Conservation (phyloP, 2,888 invertebrate genomes). For the Myopa tessellatipennis region DNA sequence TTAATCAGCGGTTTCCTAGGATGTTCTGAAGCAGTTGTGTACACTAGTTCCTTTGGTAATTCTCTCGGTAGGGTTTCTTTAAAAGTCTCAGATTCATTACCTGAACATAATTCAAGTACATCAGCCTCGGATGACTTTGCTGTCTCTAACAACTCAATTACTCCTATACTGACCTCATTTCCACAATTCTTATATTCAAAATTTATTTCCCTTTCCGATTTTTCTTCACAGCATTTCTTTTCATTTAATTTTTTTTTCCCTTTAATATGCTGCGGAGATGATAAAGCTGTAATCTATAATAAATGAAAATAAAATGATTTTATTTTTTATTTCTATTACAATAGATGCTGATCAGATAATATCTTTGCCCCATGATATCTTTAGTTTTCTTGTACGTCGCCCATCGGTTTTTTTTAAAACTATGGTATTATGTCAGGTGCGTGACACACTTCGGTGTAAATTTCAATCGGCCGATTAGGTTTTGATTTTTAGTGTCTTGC, state of each 20-base stretch:
- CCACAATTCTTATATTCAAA: slow-evolving; percentile 22
- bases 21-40: not conserved
- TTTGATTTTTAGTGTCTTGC: too few relatives aligned
- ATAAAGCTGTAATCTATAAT: too few relatives aligned
- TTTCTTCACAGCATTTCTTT: not conserved
- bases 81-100: not conserved
- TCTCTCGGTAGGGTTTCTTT: not conserved
- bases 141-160: not conserved
- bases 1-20: slow-evolving; percentile 17
- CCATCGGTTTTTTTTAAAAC: too few relatives aligned
- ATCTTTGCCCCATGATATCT: too few relatives aligned
- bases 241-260: not conserved
- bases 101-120: not conserved
- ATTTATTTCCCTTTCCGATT: not conserved
- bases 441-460: too few relatives aligned
- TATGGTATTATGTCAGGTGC: too few relatives aligned
- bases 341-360: too few relatives aligned
- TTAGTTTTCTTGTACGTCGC: too few relatives aligned
- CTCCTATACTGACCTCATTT: not conserved
- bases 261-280: too few relatives aligned
- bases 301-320: too few relatives aligned
- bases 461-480: too few relatives aligned
- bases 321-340: too few relatives aligned
- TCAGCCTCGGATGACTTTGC: not conserved
- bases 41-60: not conserved